Conservation (phyloP, 2,797 vertebrate species). For the Pseudochaenichthys georgianus region DNA sequence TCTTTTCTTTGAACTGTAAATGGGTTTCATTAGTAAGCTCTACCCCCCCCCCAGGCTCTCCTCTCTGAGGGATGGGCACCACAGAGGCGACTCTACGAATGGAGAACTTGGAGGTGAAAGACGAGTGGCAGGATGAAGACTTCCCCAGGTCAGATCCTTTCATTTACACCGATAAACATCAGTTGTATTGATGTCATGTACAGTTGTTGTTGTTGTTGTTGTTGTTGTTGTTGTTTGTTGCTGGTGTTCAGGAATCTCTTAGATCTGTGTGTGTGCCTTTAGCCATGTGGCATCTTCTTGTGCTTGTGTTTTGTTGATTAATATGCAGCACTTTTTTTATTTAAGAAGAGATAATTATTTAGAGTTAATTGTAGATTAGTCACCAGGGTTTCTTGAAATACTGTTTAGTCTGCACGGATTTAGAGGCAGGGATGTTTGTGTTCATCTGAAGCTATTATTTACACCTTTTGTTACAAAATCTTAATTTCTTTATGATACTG, state of each 20-base stretch:
- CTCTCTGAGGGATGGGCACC: conserved; percentile 87
- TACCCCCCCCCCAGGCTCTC: conserved; percentile 52
- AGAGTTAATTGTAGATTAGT: background rate
- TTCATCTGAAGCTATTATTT: background rate
- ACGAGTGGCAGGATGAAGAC: conserved; percentile 95
- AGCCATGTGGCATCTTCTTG: background rate
- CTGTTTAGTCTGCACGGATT: background rate
- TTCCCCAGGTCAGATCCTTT: conserved; percentile 89
- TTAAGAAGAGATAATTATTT: conserved; percentile 3
- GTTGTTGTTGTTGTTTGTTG: background rate
- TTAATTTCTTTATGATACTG: background rate
- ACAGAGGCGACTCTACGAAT: conserved; percentile 91
- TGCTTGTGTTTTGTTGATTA: background rate
- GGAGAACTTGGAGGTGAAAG: conserved; percentile 92
- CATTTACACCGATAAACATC: background rate
- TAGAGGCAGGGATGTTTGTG: background rate
- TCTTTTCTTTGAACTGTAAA: conserved; percentile 15
- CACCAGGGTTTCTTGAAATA: background rate
- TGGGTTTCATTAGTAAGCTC: conserved; percentile 6
- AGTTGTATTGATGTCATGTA: background rate
- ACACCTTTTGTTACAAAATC: too few species aligned
- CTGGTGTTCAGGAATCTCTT: background rate
- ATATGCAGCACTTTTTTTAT: conserved; percentile 13
- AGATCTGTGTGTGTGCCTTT: background rate
- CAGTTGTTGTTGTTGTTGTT: background rate